phyloP scores from a whole-genome alignment of 2,888 invertebrate genomes.

The Blastobasis adustella region DNA sequence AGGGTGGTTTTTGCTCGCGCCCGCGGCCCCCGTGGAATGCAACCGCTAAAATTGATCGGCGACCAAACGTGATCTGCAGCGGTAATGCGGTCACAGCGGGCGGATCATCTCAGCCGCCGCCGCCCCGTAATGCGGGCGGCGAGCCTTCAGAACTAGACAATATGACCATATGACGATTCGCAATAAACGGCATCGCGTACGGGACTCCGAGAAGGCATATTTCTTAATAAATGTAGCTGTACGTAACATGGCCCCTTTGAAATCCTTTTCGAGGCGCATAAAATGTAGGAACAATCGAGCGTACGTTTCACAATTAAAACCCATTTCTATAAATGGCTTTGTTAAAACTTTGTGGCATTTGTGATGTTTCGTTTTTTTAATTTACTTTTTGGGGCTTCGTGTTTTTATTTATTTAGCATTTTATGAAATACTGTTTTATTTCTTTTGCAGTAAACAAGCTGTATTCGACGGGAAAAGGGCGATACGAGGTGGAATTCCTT shows the following conservation, averaged over 20 bases:
- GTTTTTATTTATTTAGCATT: not conserved
- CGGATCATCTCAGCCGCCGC: not conserved
- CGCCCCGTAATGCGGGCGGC: not conserved
- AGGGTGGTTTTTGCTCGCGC: slow-evolving; percentile 71
- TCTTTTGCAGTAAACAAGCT: slow-evolving; percentile 87
- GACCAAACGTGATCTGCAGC: slow-evolving; percentile 67
- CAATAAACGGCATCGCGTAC: too few species aligned
- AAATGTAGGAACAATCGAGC: too few species aligned
- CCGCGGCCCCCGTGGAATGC: slow-evolving; percentile 63
- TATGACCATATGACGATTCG: too few species aligned
- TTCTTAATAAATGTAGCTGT: too few species aligned
- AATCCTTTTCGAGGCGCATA: too few species aligned
- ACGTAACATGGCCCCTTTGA: too few species aligned
- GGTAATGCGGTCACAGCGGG: slow-evolving; percentile 38
- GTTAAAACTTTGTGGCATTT: slow-evolving; percentile 1
- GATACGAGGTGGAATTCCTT: slow-evolving; percentile 96
- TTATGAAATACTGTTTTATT: slow-evolving; percentile 12
- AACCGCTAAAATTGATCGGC: slow-evolving; percentile 74
- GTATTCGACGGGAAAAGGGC: slow-evolving; percentile 97
- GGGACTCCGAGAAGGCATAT: too few species aligned
- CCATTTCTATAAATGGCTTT: not conserved
- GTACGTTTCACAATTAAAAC: too few species aligned
- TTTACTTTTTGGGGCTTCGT: not conserved
- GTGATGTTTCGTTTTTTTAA: slow-evolving; percentile 3
- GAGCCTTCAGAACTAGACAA: too few species aligned